A percentile compares a stretch with the other conserved stretches of the same genome.
Evolutionary conservation across 53 echinoderm and acorn worm species (phyloP).

Genomic region (Patiria pectinifera): DNA sequence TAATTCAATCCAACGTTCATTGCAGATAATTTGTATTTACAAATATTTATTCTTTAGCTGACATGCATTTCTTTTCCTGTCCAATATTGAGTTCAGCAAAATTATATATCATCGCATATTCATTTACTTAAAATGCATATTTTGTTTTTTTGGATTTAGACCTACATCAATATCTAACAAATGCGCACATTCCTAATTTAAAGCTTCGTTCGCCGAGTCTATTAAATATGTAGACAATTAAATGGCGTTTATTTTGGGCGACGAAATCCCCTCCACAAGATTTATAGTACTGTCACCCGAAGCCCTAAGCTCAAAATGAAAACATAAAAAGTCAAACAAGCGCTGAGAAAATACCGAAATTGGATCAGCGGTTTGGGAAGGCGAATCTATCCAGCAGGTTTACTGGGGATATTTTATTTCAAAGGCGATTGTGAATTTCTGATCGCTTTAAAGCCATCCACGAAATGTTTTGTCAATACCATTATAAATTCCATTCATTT

Average conservation of each 20-base stretch:
- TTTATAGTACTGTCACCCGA: background rate
- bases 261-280: background rate
- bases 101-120: too few relatives aligned
- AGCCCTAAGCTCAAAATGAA: background rate
- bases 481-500: conserved; percentile 63
- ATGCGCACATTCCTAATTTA: background rate
- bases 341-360: conserved; percentile 1
- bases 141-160: too few relatives aligned
- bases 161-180: too few relatives aligned
- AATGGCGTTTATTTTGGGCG: background rate
- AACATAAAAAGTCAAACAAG: background rate
- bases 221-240: background rate
- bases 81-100: too few relatives aligned
- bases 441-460: conserved; percentile 28
- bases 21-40: too few relatives aligned
- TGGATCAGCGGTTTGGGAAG: conserved; percentile 25
- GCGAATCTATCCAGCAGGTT: too few relatives aligned
- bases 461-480: conserved; percentile 59
- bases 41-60: too few relatives aligned
- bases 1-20: too few relatives aligned
- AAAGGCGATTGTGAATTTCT: background rate
- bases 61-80: too few relatives aligned
- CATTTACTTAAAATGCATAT: too few relatives aligned
- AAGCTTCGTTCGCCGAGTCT: background rate
- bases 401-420: background rate